A percentile compares a stretch with the other conserved stretches of the same genome.
phyloP scores from a whole-genome alignment of 2,888 invertebrate genomes.

The Ophion slaviceki region DNA sequence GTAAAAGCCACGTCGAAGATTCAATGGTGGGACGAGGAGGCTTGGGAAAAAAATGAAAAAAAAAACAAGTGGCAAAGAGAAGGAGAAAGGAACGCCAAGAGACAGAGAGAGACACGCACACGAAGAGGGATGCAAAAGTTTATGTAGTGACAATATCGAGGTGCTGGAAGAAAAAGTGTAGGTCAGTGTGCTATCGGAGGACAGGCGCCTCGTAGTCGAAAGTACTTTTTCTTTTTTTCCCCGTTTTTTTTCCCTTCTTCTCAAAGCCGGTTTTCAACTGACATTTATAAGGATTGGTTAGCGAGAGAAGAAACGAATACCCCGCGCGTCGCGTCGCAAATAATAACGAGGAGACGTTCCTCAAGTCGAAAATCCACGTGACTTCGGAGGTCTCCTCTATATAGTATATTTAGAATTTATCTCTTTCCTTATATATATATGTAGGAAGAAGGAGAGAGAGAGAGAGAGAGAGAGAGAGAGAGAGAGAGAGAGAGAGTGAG shows the following conservation, averaged over 20 bases:
- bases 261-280: conserved; percentile 70
- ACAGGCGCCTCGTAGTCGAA: conserved; percentile 70
- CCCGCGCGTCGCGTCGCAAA: not conserved
- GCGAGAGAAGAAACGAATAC: conserved; percentile 23
- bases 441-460: too few relatives aligned
- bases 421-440: not conserved
- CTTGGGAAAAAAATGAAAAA: conserved; percentile 45
- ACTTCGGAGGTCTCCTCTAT: not conserved
- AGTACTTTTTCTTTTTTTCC: conserved; percentile 31
- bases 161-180: conserved; percentile 69
- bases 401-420: not conserved
- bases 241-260: conserved; percentile 1
- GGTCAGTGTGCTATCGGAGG: conserved; percentile 76
- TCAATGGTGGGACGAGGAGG: conserved; percentile 44
- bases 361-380: conserved; percentile 3
- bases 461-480: too few relatives aligned
- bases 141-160: conserved; percentile 33
- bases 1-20: conserved; percentile 59
- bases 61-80: conserved; percentile 35
- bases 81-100: conserved; percentile 43
- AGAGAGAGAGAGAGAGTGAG: too few relatives aligned
- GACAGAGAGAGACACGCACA: too few relatives aligned
- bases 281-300: conserved; percentile 54
- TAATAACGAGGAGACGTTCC: conserved; percentile 8
- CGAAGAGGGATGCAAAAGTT: conserved; percentile 28